phyloP scores from a whole-genome alignment of 2,888 invertebrate species.

The Melinaea menophilus region DNA sequence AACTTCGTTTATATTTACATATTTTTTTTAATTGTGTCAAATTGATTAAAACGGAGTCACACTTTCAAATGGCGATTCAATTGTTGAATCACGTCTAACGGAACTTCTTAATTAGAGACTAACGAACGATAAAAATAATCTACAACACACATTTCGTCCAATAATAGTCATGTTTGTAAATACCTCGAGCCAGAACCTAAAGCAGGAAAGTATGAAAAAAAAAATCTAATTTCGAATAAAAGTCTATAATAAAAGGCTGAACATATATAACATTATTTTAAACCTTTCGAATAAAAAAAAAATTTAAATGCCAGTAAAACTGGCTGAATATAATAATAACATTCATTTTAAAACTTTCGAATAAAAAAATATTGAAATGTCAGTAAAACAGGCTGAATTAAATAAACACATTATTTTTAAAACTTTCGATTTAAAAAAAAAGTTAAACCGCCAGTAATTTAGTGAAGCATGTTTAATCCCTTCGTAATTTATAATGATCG shows the following conservation, averaged over 20 bases:
- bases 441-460: slow-evolving; percentile 12
- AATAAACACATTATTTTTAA: not conserved
- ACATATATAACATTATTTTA: not conserved
- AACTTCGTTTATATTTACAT: not conserved
- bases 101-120: slow-evolving; percentile 26
- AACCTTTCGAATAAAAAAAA: not conserved
- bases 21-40: slow-evolving; percentile 3
- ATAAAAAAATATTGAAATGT: too few relatives aligned
- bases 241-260: not conserved
- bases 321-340: too few relatives aligned
- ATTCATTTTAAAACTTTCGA: too few relatives aligned
- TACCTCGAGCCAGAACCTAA: slow-evolving; percentile 22
- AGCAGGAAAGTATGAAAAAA: not conserved
- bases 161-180: slow-evolving; percentile 44
- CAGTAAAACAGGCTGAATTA: too few relatives aligned
- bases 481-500: slow-evolving; percentile 35
- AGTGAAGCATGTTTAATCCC: slow-evolving; percentile 16
- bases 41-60: slow-evolving; percentile 10
- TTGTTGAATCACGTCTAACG: slow-evolving; percentile 21
- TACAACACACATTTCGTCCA: slow-evolving; percentile 27
- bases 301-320: not conserved
- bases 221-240: not conserved
- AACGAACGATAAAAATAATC: slow-evolving; percentile 32
- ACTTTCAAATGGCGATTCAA: slow-evolving; percentile 11
- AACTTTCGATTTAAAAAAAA: not conserved